These are phyloP conservation scores for Dreissena rostriformis DNA, from an alignment of 1,140 invertebrate species.

Conservation along the genomic window DNA sequence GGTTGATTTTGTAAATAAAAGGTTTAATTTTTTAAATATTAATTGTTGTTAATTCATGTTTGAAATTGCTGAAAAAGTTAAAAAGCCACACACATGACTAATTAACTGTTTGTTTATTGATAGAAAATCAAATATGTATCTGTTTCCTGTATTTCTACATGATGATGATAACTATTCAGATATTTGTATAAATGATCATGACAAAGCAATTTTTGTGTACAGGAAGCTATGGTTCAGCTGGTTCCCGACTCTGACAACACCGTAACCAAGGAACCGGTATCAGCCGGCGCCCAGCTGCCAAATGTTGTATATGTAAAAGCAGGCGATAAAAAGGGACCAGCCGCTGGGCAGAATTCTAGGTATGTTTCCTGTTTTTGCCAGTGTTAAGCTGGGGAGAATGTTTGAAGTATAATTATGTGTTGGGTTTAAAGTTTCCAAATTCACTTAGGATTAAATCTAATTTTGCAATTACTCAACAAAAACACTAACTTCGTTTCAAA, in stretches of 20 bases:
- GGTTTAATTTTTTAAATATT: no score
- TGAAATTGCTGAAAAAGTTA: conserved; percentile 2
- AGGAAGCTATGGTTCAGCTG: no score
- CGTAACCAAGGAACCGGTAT: conserved; percentile 28
- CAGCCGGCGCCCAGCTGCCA: conserved; percentile 33
- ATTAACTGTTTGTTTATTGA: no score
- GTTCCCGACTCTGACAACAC: not conserved
- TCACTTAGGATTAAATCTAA: not conserved
- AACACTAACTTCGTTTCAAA: no score
- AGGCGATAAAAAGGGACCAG: conserved; percentile 18
- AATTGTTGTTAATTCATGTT: not conserved
- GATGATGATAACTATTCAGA: no score
- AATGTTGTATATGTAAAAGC: conserved; percentile 38
- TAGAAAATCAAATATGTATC: no score
- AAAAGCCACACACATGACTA: not conserved
- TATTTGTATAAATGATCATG: no score
- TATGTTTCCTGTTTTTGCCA: not conserved
- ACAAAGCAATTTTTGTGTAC: no score
- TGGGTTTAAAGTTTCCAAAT: not conserved
- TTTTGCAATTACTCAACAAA: no score
- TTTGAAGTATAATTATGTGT: not conserved
- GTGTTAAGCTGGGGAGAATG: not conserved
- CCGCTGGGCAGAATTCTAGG: not conserved
- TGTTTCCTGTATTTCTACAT: no score
- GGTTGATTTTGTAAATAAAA: no score